A percentile compares a stretch with the other conserved stretches of the same genome.
These are phyloP conservation scores for Prochilodus magdalenae DNA, from an alignment of 2,113 vertebrate genomes.

Conservation along the genomic window DNA sequence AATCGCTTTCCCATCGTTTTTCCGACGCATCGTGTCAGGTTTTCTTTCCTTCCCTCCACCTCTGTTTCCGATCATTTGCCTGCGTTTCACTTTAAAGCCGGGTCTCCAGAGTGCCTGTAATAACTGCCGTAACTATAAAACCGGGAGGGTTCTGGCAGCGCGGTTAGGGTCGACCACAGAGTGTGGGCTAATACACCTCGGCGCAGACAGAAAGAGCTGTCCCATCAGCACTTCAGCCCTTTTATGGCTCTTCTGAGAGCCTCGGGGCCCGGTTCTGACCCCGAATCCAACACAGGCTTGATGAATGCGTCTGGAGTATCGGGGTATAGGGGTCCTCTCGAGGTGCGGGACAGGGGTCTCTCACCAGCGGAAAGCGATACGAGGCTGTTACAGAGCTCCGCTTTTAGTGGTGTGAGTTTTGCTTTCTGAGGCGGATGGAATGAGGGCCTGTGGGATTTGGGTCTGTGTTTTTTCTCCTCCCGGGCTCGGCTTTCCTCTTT, in stretches of 20 bases:
- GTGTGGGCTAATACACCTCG: constrained; percentile 56
- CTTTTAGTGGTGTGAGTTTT: constrained; percentile 21
- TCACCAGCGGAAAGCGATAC: constrained; percentile 54
- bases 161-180: constrained; percentile 54
- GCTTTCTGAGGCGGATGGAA: background rate
- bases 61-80: constrained; percentile 60
- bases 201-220: constrained; percentile 67
- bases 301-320: constrained; percentile 68
- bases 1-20: constrained; percentile 41
- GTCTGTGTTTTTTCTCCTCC: background rate
- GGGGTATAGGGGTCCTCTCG: constrained; percentile 36
- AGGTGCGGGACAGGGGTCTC: constrained; percentile 38
- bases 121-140: constrained; percentile 65
- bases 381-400: constrained; percentile 53
- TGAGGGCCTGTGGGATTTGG: background rate
- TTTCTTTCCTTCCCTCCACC: constrained; percentile 32
- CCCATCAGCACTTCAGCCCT: constrained; percentile 69
- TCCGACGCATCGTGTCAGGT: constrained; percentile 12
- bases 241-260: constrained; percentile 73
- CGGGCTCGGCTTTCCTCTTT: background rate
- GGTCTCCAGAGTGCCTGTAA: constrained; percentile 37
- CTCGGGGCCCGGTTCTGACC: constrained; percentile 61
- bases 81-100: constrained; percentile 34
- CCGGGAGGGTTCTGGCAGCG: constrained; percentile 57
- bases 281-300: constrained; percentile 62